Conservation (phyloP, 2,797 vertebrate species). For the Cyclopterus lumpus region DNA sequence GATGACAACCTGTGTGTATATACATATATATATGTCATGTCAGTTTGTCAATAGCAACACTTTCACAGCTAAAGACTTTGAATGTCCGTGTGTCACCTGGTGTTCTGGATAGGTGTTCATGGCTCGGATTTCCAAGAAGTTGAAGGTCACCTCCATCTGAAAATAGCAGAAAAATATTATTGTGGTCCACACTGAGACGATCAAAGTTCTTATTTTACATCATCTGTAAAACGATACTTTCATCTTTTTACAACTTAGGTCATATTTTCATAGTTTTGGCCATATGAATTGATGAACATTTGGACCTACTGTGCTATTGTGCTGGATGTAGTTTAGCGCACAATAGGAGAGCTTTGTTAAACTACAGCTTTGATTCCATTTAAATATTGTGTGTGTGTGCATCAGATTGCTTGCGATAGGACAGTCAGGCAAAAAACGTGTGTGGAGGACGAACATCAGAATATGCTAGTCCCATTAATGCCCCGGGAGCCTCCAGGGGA, state of each 20-base stretch:
- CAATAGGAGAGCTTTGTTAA: not conserved
- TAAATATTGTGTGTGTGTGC: not conserved
- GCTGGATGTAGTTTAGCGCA: not conserved
- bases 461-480: not conserved
- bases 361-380: not conserved
- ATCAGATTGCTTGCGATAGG: not conserved
- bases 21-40: not conserved
- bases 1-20: constrained; percentile 87
- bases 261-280: not conserved
- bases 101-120: constrained; percentile 89
- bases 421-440: not conserved
- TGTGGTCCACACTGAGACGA: not conserved
- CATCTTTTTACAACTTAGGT: not conserved
- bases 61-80: not conserved
- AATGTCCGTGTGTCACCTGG: constrained; percentile 78
- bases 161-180: constrained; percentile 24
- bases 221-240: not conserved
- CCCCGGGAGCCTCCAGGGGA: not conserved
- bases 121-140: constrained; percentile 91
- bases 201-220: not conserved
- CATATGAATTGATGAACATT: not conserved
- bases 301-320: not conserved
- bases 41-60: not conserved
- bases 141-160: constrained; percentile 91
- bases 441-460: not conserved